Evolutionary conservation across 53 echinoderm and acorn worm genomes (phyloP).

Genomic region (Apostichopus leukothele): DNA sequence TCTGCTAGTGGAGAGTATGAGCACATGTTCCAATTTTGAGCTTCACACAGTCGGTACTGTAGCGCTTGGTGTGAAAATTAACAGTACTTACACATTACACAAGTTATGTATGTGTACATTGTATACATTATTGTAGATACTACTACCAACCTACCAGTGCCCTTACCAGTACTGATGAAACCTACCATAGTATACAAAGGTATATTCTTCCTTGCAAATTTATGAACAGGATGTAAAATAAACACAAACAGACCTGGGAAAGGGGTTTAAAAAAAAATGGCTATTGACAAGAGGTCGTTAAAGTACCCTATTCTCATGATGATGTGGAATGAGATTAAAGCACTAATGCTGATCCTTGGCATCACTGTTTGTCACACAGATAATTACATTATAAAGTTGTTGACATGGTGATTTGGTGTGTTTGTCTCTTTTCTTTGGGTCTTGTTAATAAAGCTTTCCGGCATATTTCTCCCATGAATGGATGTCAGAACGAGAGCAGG

Average conservation of each 20-base stretch:
- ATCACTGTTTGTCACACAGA: slow-evolving; percentile 37
- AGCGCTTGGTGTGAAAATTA: too few species aligned
- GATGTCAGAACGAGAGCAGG: background rate
- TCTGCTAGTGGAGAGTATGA: too few species aligned
- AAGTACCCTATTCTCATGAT: slow-evolving; percentile 38
- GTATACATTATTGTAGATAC: too few species aligned
- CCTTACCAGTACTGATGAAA: too few species aligned
- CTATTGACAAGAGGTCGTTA: background rate
- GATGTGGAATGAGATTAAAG: background rate
- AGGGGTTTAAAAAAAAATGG: background rate
- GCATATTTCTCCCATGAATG: slow-evolving; percentile 25
- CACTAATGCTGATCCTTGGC: slow-evolving; percentile 10
- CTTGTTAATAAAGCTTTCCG: slow-evolving; percentile 38
- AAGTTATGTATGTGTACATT: too few species aligned
- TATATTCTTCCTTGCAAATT: too few species aligned
- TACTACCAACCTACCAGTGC: too few species aligned
- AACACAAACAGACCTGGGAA: background rate
- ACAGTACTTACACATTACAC: too few species aligned
- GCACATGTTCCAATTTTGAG: too few species aligned
- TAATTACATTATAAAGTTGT: slow-evolving; percentile 43
- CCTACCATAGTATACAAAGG: too few species aligned
- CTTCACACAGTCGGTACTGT: too few species aligned
- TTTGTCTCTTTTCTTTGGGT: slow-evolving; percentile 28
- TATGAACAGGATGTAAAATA: too few species aligned
- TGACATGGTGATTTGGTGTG: slow-evolving; percentile 21